Evolutionary conservation across 2,888 invertebrate genomes (phyloP), one percentile per base, ranked within the genome.

Genomic region (Gasteruption jaculator): DNA sequence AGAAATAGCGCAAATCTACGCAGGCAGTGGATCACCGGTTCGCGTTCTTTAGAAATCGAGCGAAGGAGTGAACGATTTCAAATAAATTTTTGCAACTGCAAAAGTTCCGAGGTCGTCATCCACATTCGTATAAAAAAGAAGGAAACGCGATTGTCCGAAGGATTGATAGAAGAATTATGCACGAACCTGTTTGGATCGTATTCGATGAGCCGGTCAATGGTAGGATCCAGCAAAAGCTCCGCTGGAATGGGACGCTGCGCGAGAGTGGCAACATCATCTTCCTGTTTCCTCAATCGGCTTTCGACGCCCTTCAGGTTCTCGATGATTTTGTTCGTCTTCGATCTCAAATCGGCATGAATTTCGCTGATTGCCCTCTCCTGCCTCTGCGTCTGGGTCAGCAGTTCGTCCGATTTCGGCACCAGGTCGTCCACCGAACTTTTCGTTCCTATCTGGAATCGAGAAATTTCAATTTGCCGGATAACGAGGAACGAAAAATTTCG

Each of bases 301-400:
- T 90, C 89, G 1, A 91, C 89, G 76, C 88, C 86, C 62, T 87
- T 88, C 56, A 91, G 75, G 69, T 91, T 91, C 56, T 86, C 87
- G 38, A 91, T 91, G 37, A 91, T 91, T 54, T 87, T 80, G 71
- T 91, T 89, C 0, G 91, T 86, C 67, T 90, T 91, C 0, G 83
- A 74, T 49, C 86, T 77, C 25, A 90, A 72, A 64, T 91, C 91
- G 41, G 81, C 84, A 66, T 90, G 90, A 41, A 91, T 89, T 69
- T 89, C 87, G 22, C 83, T 88, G 50, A 91, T 90, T 0, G 90
- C 90, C 5, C 91, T 76, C 61, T 91, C 90, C 61, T 91, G 91
- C 2, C 91, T 74, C 59, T 90, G 89, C 0, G 88, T 90, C 68
- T 91, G 90, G 1, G 87, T 86, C 10, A 91, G 72, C 4, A 91